phyloP scores from a whole-genome alignment of 2,797 vertebrate genomes.

The Pipistrellus nathusii region DNA sequence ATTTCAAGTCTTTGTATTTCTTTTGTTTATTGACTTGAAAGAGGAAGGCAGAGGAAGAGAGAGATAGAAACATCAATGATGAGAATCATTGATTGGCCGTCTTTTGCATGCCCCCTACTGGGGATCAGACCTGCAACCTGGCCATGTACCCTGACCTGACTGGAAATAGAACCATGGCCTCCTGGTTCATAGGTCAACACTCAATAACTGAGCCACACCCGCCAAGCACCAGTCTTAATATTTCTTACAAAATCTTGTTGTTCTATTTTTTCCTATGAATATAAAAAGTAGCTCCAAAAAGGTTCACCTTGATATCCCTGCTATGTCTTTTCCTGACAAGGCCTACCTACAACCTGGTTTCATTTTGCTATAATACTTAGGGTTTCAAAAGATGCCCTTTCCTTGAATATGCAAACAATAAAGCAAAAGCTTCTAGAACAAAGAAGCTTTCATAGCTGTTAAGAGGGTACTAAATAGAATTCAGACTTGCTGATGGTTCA shows the following conservation, averaged over 20 bases:
- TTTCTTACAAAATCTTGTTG: conserved; percentile 66
- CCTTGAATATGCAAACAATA: conserved; percentile 6
- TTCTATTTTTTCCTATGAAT: conserved; percentile 62
- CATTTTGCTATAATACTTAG: neutral
- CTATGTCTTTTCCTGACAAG: neutral
- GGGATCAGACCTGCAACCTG: too few species aligned
- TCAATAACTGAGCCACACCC: too few species aligned
- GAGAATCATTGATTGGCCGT: too few species aligned
- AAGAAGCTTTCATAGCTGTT: neutral
- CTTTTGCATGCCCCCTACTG: too few species aligned
- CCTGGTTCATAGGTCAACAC: too few species aligned
- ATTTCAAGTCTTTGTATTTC: conserved; percentile 67
- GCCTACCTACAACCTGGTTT: conserved; percentile 18
- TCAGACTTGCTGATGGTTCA: neutral
- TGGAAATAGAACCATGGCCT: too few species aligned
- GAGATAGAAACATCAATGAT: too few species aligned
- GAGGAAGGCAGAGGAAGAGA: too few species aligned
- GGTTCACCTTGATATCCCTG: conserved; percentile 59
- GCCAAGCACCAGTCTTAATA: conserved; percentile 34
- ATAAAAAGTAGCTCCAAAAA: conserved; percentile 37
- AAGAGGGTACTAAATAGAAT: neutral
- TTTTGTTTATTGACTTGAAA: neutral
- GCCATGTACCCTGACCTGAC: too few species aligned
- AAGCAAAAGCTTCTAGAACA: neutral
- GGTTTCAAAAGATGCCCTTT: neutral